Evolutionary conservation across 2,797 vertebrate genomes (phyloP), one percentile per base, ranked within the genome.

Genomic region (Silurus lanzhouensis): DNA sequence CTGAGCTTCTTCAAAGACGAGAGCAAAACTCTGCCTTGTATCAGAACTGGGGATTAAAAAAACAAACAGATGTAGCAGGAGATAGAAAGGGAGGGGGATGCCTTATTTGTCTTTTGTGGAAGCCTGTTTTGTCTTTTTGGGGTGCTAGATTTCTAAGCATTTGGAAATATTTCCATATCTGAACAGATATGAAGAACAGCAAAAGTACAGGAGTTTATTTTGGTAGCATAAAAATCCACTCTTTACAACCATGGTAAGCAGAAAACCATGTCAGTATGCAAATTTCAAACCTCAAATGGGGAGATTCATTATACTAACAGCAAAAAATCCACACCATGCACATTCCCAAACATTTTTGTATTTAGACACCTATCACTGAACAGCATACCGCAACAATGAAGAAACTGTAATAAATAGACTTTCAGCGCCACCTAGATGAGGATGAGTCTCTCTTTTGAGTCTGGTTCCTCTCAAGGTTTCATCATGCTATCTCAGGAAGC

Each of bases 1-100:
- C 27, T 81, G 63, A 77, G 82, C 79, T 83, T 27, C 57, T 76
- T 86, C 78, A 71, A 46, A 85, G 80, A 86, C 77, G 68, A 83
- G 81, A 77, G 80, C 63, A 84, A 82, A 67, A 25, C 22, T 12
- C 52, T 9, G 72, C 60, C 77, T 27, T 82, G 22, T 58, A 84
- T 75, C 81, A 83, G 75, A 83, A 75, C 31, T n/a, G 66, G 8
- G 19, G 67, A 82, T 5, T 7, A 19, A 78, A 64, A 68, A 61
- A n/a, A 79, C 44, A 84, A 58, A 52, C 48, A 76, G 46, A 83
- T 60, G 31, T 44, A 68, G 60, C 10, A 48, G 52, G 55, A 61
- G 61, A 78, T 66, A 48, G 66, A 77, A 38, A 60, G n/a, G 64
- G 22, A 82, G n/a, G 63, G 25, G 48, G 17, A 70, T 7, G 70